These are phyloP conservation scores for Andrena trimmerana DNA, from an alignment of 2,888 invertebrate genomes.

Conservation along the genomic window DNA sequence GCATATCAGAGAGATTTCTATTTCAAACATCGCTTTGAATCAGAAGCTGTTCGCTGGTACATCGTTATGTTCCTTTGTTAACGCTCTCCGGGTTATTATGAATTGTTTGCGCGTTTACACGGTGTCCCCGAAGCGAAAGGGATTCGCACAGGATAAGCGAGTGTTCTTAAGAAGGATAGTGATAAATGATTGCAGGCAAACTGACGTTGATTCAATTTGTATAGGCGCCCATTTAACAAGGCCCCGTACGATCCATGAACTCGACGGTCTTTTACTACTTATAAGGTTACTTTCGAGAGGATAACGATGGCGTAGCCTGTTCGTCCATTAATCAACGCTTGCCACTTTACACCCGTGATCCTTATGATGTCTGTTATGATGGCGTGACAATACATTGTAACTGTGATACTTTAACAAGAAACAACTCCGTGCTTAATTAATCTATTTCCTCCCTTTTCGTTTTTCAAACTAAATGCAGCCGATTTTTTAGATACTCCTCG, in stretches of 20 bases:
- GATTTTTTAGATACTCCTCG: no score
- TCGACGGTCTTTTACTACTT: constrained; percentile 66
- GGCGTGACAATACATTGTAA: constrained; percentile 11
- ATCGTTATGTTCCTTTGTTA: not conserved
- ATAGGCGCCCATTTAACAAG: constrained; percentile 66
- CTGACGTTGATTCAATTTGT: constrained; percentile 75
- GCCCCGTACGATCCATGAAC: constrained; percentile 60
- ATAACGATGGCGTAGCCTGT: constrained; percentile 56
- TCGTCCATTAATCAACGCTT: constrained; percentile 70
- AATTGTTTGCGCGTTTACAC: constrained; percentile 19
- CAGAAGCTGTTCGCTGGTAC: not conserved
- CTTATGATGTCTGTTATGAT: not conserved
- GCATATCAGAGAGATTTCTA: not conserved
- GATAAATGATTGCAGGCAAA: constrained; percentile 71
- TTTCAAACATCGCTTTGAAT: not conserved
- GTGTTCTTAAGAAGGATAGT: constrained; percentile 59
- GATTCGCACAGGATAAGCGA: constrained; percentile 52
- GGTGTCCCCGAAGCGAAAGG: constrained; percentile 34
- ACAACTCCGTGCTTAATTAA: constrained; percentile 9
- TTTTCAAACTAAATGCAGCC: no score
- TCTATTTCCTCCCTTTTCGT: not conserved
- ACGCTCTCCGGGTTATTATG: constrained; percentile 15
- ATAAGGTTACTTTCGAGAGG: constrained; percentile 62
- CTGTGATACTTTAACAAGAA: not conserved
- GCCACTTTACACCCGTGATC: constrained; percentile 50